phyloP scores from a whole-genome alignment of 2,113 vertebrate species.

The Heterochromis multidens region DNA sequence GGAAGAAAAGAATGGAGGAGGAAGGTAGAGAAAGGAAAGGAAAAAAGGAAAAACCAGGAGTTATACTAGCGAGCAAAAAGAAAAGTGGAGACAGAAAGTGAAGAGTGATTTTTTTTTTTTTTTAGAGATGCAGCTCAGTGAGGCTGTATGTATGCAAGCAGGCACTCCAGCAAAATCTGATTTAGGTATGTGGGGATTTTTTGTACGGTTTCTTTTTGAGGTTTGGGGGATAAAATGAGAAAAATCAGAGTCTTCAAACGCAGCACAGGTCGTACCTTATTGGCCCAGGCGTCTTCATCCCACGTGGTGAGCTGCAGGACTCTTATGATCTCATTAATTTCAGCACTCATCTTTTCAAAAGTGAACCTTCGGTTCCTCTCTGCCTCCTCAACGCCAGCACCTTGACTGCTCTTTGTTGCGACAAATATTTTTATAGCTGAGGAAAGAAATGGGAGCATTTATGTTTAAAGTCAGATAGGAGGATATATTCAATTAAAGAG shows the following conservation, averaged over 20 bases:
- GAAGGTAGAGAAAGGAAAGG: conserved; percentile 72
- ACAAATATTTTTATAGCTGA: conserved; percentile 97
- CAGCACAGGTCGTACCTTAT: conserved; percentile 80
- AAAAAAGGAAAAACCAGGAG: conserved; percentile 70
- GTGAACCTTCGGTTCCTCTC: conserved; percentile 94
- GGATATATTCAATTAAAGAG: neutral
- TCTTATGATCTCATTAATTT: conserved; percentile 96
- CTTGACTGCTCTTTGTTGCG: conserved; percentile 90
- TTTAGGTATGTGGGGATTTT: neutral
- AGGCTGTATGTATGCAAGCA: conserved; percentile 17
- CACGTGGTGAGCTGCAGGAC: conserved; percentile 97
- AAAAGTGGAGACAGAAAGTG: conserved; percentile 66
- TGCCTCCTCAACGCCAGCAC: conserved; percentile 92
- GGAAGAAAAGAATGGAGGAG: conserved; percentile 86
- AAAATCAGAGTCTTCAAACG: neutral
- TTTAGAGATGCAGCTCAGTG: conserved; percentile 18
- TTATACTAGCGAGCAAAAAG: conserved; percentile 76
- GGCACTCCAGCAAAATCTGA: conserved; percentile 13
- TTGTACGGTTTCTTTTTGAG: neutral
- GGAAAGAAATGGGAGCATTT: conserved; percentile 15
- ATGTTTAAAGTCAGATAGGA: neutral
- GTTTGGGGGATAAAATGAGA: neutral
- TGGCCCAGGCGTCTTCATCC: conserved; percentile 98
- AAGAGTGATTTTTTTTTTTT: conserved; percentile 14
- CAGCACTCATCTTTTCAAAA: conserved; percentile 95